Base-by-base conservation (phyloP, 2,797 vertebrate species). In the Etheostoma nigrum region DNA sequence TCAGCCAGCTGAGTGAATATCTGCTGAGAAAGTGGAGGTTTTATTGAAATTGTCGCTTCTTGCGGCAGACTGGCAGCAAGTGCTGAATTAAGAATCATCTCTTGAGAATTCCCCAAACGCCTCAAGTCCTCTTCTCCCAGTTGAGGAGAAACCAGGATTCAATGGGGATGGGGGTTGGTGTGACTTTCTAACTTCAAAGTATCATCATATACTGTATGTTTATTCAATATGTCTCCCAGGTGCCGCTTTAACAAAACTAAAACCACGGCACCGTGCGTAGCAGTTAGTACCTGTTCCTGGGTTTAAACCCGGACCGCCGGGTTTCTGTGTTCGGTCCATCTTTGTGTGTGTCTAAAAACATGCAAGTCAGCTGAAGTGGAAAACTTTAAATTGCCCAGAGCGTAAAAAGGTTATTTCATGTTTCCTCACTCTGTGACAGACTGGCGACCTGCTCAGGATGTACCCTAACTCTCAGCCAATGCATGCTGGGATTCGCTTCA, bases 71-170 rank as follows among this genome's bases (percentile, higher is more conserved):
- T 30, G 73, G 77, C 76, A 74, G 75, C 67, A 62, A 78, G 81
- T 49, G 68, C 72, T 83, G 90, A 86, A 91, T 88, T 85, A 84
- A 89, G 74, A 45, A 69, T 77, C 66, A n/a, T 82, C 86, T 87
- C 90, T 75, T 12, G 86, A 90, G 86, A 82, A 84, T 84, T 87
- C 68, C 80, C 76, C 47, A 82, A 78, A 74, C n/a, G 75, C 86
- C 80, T 66, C 27, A 70, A 63, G 83, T 76, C 85, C 44, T 79
- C 82, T 82, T 80, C 82, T 83, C 87, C 76, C 72, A 49, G 81
- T 74, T 81, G 79, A 86, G 61, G 65, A 76, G 80, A 80, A 70
- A 72, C 70, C 62, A 6, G 55, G 68, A 68, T 18, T 21, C 52
- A 52, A 40, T n/a, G 23, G 33, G 6, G 14, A 12, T n/a, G 47